These are phyloP conservation scores for Pseudomyrmex cubaensis DNA, from an alignment of 1,140 invertebrate genomes.

Conservation along the genomic window DNA sequence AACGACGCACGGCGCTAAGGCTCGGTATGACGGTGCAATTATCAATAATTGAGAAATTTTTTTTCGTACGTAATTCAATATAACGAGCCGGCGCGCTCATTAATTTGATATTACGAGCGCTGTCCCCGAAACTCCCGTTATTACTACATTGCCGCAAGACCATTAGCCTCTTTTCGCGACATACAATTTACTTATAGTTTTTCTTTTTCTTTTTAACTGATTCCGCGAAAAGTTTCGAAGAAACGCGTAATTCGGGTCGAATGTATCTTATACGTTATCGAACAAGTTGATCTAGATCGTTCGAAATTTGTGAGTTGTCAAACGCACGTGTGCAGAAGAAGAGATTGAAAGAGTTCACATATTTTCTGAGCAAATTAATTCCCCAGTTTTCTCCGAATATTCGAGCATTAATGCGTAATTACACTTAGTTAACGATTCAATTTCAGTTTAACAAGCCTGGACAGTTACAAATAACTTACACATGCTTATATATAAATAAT, in stretches of 20 bases:
- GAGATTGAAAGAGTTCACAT: too few species aligned
- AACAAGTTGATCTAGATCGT: not conserved
- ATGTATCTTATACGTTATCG: not conserved
- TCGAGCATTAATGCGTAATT: too few species aligned
- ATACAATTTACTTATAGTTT: conserved; percentile 17
- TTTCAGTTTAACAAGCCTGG: too few species aligned
- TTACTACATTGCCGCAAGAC: conserved; percentile 37
- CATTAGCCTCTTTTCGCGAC: conserved; percentile 45
- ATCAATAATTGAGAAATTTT: conserved; percentile 70
- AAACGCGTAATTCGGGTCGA: conserved; percentile 20
- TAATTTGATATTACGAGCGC: conserved; percentile 60
- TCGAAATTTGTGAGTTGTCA: not conserved
- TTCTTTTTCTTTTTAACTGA: not conserved
- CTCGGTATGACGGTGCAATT: conserved; percentile 54
- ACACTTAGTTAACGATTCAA: too few species aligned
- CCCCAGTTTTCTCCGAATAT: too few species aligned
- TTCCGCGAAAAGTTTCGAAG: conserved; percentile 3
- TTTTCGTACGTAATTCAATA: conserved; percentile 62
- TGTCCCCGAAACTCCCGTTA: conserved; percentile 54
- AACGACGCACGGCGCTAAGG: not conserved
- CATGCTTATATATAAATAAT: too few species aligned
- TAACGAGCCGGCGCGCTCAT: conserved; percentile 60
- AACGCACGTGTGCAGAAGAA: not conserved
- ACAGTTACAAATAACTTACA: too few species aligned
- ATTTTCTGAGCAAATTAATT: too few species aligned